Evolutionary conservation across 2,113 vertebrate species (phyloP).

Genomic region (Fukomys damarensis): DNA sequence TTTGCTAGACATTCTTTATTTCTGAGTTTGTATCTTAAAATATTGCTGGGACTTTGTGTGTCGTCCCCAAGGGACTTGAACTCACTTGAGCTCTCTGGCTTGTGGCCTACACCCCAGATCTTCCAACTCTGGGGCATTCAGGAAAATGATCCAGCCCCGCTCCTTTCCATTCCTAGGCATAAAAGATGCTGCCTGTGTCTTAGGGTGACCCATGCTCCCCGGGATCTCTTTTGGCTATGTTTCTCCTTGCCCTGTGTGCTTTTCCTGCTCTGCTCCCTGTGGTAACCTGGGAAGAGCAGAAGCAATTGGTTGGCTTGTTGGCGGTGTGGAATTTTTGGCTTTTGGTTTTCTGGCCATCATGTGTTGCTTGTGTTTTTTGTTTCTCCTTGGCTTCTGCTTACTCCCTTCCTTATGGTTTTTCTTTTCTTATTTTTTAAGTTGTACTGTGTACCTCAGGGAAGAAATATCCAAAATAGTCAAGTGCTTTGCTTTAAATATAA

Average conservation of each 20-base stretch:
- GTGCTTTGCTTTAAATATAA: background rate
- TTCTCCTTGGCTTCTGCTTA: slow-evolving; percentile 26
- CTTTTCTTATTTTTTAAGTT: slow-evolving; percentile 42
- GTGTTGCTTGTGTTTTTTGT: background rate
- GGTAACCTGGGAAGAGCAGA: background rate
- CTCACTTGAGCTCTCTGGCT: slow-evolving; percentile 60
- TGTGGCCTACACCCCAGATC: background rate
- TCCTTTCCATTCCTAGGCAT: background rate
- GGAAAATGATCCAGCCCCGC: background rate
- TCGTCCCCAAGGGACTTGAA: slow-evolving; percentile 63
- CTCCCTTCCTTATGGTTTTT: background rate
- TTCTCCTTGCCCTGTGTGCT: background rate
- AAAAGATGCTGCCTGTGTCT: background rate
- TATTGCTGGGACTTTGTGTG: slow-evolving; percentile 65
- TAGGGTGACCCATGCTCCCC: background rate
- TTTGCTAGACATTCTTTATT: slow-evolving; percentile 79
- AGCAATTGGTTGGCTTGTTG: background rate
- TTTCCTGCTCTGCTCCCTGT: background rate
- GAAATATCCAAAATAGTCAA: slow-evolving; percentile 20
- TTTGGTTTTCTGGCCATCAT: slow-evolving; percentile 12
- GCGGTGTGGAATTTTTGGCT: background rate
- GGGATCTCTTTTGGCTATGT: background rate
- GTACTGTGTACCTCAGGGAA: background rate
- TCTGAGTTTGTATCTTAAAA: slow-evolving; percentile 80
- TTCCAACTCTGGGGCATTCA: background rate